Conservation (phyloP, 2,113 vertebrate species). For the Pelvicachromis taeniatus region DNA sequence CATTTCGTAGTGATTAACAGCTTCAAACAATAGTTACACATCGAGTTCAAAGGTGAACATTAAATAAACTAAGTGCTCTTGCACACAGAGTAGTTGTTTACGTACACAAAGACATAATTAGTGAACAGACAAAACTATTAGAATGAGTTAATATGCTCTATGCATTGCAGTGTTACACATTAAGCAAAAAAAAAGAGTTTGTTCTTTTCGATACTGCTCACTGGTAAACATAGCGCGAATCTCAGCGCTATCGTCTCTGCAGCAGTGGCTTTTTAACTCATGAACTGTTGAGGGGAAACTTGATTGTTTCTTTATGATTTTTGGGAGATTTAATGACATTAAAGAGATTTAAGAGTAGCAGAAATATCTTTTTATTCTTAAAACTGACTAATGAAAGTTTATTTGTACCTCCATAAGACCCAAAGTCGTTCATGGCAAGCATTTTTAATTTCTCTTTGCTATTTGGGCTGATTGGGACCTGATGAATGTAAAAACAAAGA, state of each 20-base stretch:
- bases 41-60: background rate
- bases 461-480: no score
- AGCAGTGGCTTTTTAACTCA: background rate
- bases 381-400: background rate
- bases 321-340: background rate
- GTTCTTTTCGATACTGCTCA: background rate
- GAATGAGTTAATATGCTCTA: background rate
- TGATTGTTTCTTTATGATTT: background rate
- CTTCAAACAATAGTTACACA: background rate
- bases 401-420: no score
- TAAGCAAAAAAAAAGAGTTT: background rate
- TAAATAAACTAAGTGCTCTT: background rate
- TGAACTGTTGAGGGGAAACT: background rate
- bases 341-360: background rate
- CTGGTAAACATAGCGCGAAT: background rate
- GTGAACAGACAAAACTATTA: background rate
- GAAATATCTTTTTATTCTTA: background rate
- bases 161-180: background rate
- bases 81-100: background rate
- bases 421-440: no score
- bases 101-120: background rate
- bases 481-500: no score
- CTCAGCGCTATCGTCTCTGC: background rate
- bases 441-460: no score
- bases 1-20: background rate